Evolutionary conservation across 2,888 invertebrate species (phyloP), one percentile per base, ranked within the genome.

Genomic region (Caenorhabditis sp.): DNA sequence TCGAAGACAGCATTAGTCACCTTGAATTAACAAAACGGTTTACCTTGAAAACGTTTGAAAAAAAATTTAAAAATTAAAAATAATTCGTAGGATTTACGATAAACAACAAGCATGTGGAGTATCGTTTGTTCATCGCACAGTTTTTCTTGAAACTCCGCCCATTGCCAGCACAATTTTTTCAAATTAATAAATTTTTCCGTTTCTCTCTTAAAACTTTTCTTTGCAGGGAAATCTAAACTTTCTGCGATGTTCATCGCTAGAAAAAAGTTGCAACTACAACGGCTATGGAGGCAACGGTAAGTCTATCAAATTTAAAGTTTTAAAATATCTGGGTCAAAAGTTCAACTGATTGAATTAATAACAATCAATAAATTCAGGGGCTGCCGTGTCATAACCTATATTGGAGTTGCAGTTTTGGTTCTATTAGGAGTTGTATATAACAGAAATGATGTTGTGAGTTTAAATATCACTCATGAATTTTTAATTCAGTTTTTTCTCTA

Each of bases 281-380:
- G 85, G 49, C 64, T 81, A 37, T 79, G 81, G 64, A 73, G 83
- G 37, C 81, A 79, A 69, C 78, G 81, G 84, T 83, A 36, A 61
- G 77, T 71, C 31, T 24, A 43, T 17, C 14, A 12, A 3, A 17
- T 31, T 31, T 31, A 31, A 31, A 24, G 8, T 31, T 6, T 31
- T 31, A 31, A 31, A 4, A 43, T 12, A 43, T 12, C 43, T 43
- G 14, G 43, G 43, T 43, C 43, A 43, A 43, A 43, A 8, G 36
- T 36, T 12, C 36, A 12, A 43, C 17, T 43, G 55, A 27, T 17
- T 4, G 27, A 17, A 26, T 27, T 27, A 17, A 26, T 55, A 23
- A 55, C 1, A n/a, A 26, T 26, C n/a, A 12, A 26, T 55, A n/a
- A 55, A 17, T 55, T n/a, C 51, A 72, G 72, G 61, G 57, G 72